phyloP scores from a whole-genome alignment of 2,888 invertebrate species.

The Stenurella melanura region DNA sequence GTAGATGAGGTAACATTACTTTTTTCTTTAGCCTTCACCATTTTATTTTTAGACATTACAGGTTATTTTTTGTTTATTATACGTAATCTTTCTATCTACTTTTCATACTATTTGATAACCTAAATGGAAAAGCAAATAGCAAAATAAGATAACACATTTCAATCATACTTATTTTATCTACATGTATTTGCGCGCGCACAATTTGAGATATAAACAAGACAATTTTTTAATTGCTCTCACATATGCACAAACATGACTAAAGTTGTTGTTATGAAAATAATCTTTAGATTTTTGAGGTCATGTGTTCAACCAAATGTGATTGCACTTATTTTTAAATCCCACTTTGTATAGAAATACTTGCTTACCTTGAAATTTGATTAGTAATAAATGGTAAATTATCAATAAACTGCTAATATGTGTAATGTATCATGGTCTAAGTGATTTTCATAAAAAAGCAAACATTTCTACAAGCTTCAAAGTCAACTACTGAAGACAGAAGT shows the following conservation, averaged over 20 bases:
- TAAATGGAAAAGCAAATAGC: slow-evolving; percentile 31
- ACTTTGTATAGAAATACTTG: slow-evolving; percentile 18
- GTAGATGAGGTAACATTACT: slow-evolving; percentile 35
- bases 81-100: slow-evolving; percentile 25
- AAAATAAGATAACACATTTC: slow-evolving; percentile 39
- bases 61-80: slow-evolving; percentile 31
- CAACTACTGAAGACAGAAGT: no score
- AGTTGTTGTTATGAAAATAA: slow-evolving; percentile 1
- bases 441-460: neutral
- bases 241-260: neutral
- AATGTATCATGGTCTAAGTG: neutral
- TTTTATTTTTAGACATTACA: slow-evolving; percentile 34
- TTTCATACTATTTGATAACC: slow-evolving; percentile 34
- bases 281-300: neutral
- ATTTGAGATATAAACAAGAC: slow-evolving; percentile 8
- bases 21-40: slow-evolving; percentile 36
- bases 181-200: slow-evolving; percentile 32
- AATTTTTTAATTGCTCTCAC: neutral
- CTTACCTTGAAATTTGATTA: slow-evolving; percentile 30
- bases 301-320: slow-evolving; percentile 2
- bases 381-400: neutral
- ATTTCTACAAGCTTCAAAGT: neutral
- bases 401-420: neutral
- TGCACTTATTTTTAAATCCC: neutral
- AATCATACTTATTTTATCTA: slow-evolving; percentile 20